Evolutionary conservation across 2,797 vertebrate genomes (phyloP).

Genomic region (Anguilla megastoma): DNA sequence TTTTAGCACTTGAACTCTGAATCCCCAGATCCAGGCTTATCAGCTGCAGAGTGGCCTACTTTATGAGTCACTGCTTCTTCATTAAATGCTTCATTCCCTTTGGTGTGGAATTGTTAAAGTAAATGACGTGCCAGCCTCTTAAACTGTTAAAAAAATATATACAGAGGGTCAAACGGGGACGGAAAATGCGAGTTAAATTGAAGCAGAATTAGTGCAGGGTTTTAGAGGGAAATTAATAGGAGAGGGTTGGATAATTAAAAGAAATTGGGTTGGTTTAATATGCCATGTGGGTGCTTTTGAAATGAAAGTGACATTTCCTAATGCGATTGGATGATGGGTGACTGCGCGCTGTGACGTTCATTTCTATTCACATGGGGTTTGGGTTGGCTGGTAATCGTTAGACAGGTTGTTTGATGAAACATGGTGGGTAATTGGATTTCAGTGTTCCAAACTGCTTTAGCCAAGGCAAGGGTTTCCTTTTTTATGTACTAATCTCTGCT

Average conservation of each 20-base stretch:
- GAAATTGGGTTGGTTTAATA: conserved; percentile 17
- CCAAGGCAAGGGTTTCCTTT: background rate
- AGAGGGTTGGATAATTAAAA: conserved; percentile 27
- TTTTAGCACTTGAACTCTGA: conserved; percentile 10
- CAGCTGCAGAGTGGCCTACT: conserved; percentile 37
- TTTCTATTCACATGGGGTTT: background rate
- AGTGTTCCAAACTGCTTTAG: background rate
- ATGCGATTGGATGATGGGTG: background rate
- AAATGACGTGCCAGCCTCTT: conserved; percentile 35
- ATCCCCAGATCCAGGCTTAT: conserved; percentile 18
- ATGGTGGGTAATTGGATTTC: conserved; percentile 24
- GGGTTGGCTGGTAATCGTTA: background rate
- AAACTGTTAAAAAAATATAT: conserved; percentile 20
- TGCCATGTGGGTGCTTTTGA: conserved; percentile 10
- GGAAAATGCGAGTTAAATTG: conserved; percentile 21
- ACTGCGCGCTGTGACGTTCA: conserved; percentile 13
- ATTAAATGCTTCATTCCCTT: conserved; percentile 44
- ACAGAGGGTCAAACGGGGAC: conserved; percentile 26
- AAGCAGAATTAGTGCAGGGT: conserved; percentile 8
- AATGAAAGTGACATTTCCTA: conserved; percentile 33
- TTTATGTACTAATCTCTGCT: conserved; percentile 17
- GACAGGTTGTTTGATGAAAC: conserved; percentile 3
- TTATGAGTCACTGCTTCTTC: conserved; percentile 48
- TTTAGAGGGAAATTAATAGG: background rate
- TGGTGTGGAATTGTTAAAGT: conserved; percentile 33